phyloP scores from a whole-genome alignment of 53 echinoderm and acorn worm species.

The Holothuria scabra region DNA sequence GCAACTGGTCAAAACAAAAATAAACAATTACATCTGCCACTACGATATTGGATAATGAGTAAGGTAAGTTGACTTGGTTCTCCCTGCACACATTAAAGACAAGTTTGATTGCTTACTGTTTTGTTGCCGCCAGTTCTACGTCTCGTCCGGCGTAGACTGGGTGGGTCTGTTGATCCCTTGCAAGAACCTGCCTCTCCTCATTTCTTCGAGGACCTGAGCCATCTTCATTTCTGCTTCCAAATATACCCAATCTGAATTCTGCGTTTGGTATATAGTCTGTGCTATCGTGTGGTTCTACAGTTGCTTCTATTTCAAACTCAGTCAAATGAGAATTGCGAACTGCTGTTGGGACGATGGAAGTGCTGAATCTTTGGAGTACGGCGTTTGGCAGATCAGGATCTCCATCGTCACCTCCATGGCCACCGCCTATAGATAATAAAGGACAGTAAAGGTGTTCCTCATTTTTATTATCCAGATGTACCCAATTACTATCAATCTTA shows the following conservation, averaged over 20 bases:
- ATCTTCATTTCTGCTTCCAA: neutral
- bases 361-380: neutral
- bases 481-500: no score
- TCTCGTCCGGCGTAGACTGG: constrained; percentile 16
- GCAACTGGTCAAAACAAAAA: no score
- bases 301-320: neutral
- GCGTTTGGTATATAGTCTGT: neutral
- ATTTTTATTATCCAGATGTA: no score
- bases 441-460: no score
- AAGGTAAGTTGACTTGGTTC: no score
- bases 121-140: neutral
- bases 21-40: no score
- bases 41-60: no score
- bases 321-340: constrained; percentile 6
- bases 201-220: neutral
- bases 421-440: neutral
- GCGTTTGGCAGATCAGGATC: neutral
- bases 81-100: no score
- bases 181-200: neutral
- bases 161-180: neutral
- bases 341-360: neutral
- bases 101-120: constrained; percentile 1
- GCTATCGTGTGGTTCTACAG: neutral
- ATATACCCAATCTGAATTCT: constrained; percentile 12
- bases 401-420: neutral